Evolutionary conservation across 2,113 vertebrate species (phyloP), one percentile per base, ranked within the genome.

Genomic region (Takifugu flavidus): DNA sequence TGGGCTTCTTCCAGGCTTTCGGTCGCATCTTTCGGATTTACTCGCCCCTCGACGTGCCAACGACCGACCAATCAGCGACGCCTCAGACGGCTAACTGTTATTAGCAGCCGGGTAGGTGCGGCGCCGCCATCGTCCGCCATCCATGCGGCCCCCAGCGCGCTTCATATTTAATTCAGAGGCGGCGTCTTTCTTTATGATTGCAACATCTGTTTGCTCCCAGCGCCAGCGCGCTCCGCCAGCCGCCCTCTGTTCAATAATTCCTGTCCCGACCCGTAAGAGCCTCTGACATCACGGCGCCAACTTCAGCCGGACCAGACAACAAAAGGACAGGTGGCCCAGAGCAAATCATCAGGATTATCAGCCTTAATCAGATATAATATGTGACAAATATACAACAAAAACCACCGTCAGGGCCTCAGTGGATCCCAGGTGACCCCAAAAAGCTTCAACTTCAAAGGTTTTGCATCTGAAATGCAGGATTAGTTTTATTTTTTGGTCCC

Each of bases 131-230:
- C 49, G 49, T 61, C 65, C 54, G 67, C 65, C 67, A 61, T 61
- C 70, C 54, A 67, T 69, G 62, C 59, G 50, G 71, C 71, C 82
- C 79, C 72, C 49, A 51, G 71, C 49, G 49, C 74, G 69, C 65
- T 70, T 90, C 83, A 91, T 91, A 84, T 91, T 90, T 91, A 85
- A 87, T 91, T 90, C 84, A 90, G 77, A 70, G 67, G 65, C 69
- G 82, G 85, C 82, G 83, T 80, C 86, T 90, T 90, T 90, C 86
- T 90, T 89, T 88, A 87, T 86, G 88, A 89, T 89, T 87, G 85
- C 86, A 88, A 88, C 90, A 92, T 91, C 88, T 89, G 89, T 84
- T 89, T 80, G 84, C 82, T 88, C 82, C 83, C 82, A 77, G 84
- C 78, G 86, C 83, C 85, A 87, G 80, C 71, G 87, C 72, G 49